phyloP scores from a whole-genome alignment of 2,113 vertebrate genomes.

The Corythoichthys intestinalis region DNA sequence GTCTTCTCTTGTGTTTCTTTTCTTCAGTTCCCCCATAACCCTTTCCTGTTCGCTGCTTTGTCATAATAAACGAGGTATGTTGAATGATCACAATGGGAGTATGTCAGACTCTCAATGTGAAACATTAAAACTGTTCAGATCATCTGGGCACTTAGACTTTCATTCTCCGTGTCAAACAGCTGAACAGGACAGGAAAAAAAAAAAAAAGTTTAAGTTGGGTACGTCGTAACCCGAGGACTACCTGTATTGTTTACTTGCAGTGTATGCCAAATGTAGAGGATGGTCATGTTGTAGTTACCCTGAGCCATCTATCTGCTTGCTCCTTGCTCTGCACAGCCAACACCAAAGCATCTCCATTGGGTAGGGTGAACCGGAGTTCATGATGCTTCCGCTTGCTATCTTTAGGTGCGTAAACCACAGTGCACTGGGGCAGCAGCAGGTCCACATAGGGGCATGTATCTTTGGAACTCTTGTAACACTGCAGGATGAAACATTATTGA shows the following conservation, averaged over 20 bases:
- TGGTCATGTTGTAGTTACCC: conserved; percentile 66
- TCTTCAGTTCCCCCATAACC: no score
- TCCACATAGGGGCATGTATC: conserved; percentile 85
- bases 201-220: no score
- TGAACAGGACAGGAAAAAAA: no score
- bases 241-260: background rate
- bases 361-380: conserved; percentile 88
- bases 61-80: no score
- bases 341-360: conserved; percentile 83
- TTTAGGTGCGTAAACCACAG: conserved; percentile 87
- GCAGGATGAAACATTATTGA: conserved; percentile 3
- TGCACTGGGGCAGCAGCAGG: conserved; percentile 80
- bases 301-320: conserved; percentile 93
- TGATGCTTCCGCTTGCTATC: conserved; percentile 92
- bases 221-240: no score
- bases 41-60: no score
- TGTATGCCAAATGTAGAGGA: background rate
- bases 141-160: no score
- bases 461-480: conserved; percentile 98
- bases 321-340: conserved; percentile 92
- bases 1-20: no score
- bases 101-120: no score
- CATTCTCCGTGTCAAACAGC: no score
- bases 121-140: no score
- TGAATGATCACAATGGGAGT: no score